Evolutionary conservation across 2,113 vertebrate species (phyloP), one percentile per base, ranked within the genome.

Genomic region (Prunella fulvescens): DNA sequence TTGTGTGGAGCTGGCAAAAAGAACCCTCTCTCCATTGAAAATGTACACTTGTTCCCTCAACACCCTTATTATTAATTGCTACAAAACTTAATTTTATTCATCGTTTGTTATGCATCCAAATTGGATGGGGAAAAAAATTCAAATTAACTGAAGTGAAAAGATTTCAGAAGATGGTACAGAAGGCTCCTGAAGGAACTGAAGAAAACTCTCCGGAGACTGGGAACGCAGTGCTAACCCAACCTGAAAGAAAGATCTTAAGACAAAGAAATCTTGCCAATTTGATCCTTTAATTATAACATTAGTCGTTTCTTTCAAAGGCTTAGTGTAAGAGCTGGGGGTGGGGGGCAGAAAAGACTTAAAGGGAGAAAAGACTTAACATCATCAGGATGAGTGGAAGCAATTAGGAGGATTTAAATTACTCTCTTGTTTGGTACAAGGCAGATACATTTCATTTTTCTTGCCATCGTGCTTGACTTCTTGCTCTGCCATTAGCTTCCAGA

Each of bases 271-370:
- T 94, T 97, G 89, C 93, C 93, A 96, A 92, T 97, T 60, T 95
- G 94, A 97, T 94, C 95, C 80, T 93, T 98, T 97, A 97, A 98
- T 97, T 97, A 97, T 92, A 98, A 96, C 74, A 94, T 96, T 95
- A 97, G 95, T 92, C 15, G 94, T 91, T 94, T 90, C 94, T 96
- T 96, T 97, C 95, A 93, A 96, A 98, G 85, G 50, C 64, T 84
- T 77, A 97, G 70, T 77, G 74, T 60, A 94, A 91, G 73, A 76
- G 71, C 76, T 95, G 94, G 93, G 79, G 81, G 62, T 94, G 82
- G 81, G 76, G 95, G 78, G 84, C 86, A 95, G 81, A 96, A 93
- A 93, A 95, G 85, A 91, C 94, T 93, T 86, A 67, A 88, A 90
- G 69, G 80, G 85, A 96, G 84, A 93, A 92, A 91, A 96, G 91